phyloP scores from a whole-genome alignment of 2,888 invertebrate genomes.

The Heteromyza rotundicornis region DNA sequence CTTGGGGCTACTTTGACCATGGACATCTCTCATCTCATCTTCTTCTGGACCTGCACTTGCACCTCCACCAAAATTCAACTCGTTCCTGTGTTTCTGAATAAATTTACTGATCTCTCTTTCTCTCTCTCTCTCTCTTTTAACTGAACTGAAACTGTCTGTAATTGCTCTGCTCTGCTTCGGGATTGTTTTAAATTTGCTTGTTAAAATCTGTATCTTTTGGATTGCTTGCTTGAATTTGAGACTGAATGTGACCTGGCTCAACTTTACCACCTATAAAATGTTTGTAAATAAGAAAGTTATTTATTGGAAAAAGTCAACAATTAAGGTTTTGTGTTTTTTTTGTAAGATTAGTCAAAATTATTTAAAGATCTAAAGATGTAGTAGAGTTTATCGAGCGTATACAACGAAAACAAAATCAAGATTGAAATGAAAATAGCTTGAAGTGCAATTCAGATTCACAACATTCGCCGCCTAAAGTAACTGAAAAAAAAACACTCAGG shows the following conservation, averaged over 20 bases:
- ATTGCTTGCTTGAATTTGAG: conserved; percentile 52
- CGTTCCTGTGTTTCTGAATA: background rate
- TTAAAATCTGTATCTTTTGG: conserved; percentile 49
- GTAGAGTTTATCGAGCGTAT: conserved; percentile 1
- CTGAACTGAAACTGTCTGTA: conserved; percentile 24
- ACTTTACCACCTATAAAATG: conserved; percentile 58
- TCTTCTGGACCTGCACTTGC: background rate
- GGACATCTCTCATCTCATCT: conserved; percentile 1
- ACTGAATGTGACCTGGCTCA: conserved; percentile 47
- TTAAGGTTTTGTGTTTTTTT: conserved; percentile 33
- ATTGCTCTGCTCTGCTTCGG: conserved; percentile 27
- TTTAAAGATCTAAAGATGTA: conserved; percentile 1
- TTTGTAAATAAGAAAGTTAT: conserved; percentile 57
- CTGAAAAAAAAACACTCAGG: too few species aligned
- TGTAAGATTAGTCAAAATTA: conserved; percentile 6
- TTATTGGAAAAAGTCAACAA: conserved; percentile 40
- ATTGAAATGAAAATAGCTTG: background rate
- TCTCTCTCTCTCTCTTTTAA: conserved; percentile 14
- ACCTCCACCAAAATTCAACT: background rate
- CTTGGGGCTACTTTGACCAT: conserved; percentile 5
- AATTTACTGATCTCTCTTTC: conserved; percentile 16
- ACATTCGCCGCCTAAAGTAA: conserved; percentile 1
- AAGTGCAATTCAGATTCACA: background rate
- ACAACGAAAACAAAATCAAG: background rate
- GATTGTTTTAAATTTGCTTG: conserved; percentile 28